Evolutionary conservation across 2,113 vertebrate genomes (phyloP).

Genomic region (Rana temporaria): DNA sequence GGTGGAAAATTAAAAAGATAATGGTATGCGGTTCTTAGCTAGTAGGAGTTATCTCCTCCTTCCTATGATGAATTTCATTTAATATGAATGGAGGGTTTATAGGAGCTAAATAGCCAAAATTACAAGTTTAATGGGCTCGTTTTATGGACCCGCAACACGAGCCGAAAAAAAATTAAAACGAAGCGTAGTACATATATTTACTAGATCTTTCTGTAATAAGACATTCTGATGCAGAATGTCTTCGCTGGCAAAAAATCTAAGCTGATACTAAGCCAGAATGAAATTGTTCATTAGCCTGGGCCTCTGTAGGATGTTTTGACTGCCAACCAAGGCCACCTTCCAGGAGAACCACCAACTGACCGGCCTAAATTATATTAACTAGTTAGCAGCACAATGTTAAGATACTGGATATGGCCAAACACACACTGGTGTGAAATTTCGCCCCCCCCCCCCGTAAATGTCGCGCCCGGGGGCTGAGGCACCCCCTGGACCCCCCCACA

Average conservation of each 20-base stretch:
- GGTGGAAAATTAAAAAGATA: constrained; percentile 8
- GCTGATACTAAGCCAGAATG: not conserved
- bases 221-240: not conserved
- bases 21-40: not conserved
- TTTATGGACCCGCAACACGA: constrained; percentile 23
- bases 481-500: no score
- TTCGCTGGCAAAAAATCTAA: not conserved
- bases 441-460: no score
- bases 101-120: not conserved
- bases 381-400: no score
- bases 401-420: no score
- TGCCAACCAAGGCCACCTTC: no score
- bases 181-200: constrained; percentile 25
- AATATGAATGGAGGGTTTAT: constrained; percentile 22
- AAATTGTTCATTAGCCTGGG: no score
- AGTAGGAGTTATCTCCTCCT: not conserved
- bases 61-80: constrained; percentile 14
- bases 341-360: no score
- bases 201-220: constrained; percentile 19
- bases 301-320: no score
- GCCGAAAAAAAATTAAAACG: constrained; percentile 24
- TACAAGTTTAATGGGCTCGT: constrained; percentile 16
- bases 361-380: no score
- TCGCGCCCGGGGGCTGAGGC: no score
- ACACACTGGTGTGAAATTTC: no score